These are phyloP conservation scores for Pentalonia nigronervosa DNA, from an alignment of 1,140 invertebrate genomes.

Conservation along the genomic window DNA sequence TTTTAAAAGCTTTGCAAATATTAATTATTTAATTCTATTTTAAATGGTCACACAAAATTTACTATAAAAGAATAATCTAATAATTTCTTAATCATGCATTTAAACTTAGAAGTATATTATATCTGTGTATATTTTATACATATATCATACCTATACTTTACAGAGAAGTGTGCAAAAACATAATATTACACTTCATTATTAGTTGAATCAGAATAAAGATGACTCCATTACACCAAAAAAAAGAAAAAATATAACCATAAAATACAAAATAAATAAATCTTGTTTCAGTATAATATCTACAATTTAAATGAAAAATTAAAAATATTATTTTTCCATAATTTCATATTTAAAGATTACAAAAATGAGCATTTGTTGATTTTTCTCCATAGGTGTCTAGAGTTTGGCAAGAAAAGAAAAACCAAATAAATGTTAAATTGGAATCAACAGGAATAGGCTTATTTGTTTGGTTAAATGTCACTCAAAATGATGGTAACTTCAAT, in stretches of 20 bases:
- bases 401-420: slow-evolving; percentile 20
- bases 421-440: slow-evolving; percentile 41
- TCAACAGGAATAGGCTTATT: slow-evolving; percentile 68
- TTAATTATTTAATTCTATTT: background rate
- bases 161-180: background rate
- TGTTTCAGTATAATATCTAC: background rate
- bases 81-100: background rate
- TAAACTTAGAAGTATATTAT: background rate
- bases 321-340: background rate
- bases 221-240: background rate
- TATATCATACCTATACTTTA: background rate
- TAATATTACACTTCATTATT: background rate
- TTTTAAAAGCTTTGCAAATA: background rate
- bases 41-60: background rate
- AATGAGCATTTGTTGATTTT: background rate
- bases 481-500: slow-evolving; percentile 68
- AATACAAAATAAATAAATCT: background rate
- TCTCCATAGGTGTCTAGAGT: slow-evolving; percentile 1
- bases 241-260: background rate
- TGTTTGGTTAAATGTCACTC: slow-evolving; percentile 70
- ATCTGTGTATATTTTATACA: background rate
- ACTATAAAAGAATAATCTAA: background rate
- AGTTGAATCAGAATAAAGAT: background rate
- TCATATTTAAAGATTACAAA: background rate
- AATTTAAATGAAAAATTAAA: background rate